Percentiles rank a stretch among this genome's conserved stretches.
These are phyloP conservation scores for Bergia sp. DNA, from an alignment of 92 coral and sea anemone genomes.

Conservation along the genomic window DNA sequence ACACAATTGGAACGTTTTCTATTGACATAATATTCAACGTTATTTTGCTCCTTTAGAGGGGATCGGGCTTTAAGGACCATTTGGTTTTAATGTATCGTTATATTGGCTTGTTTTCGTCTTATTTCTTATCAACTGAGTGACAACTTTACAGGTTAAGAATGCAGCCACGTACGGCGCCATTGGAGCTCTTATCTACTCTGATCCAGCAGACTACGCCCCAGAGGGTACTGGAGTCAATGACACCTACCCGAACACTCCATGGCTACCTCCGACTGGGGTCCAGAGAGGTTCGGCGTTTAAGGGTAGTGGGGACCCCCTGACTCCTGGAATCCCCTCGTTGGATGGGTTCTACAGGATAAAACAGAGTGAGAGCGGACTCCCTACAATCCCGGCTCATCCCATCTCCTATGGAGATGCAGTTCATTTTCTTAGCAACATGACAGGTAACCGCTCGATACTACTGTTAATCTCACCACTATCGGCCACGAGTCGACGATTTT, in stretches of 20 bases:
- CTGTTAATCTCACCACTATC: background rate
- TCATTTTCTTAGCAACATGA: conserved; percentile 66
- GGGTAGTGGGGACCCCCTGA: conserved; percentile 87
- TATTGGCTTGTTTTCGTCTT: background rate
- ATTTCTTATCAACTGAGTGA: background rate
- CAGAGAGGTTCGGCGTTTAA: conserved; percentile 86
- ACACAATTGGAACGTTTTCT: too few relatives aligned
- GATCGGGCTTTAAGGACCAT: too few relatives aligned
- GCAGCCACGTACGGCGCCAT: conserved; percentile 81
- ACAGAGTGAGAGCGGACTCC: conserved; percentile 65
- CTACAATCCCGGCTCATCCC: conserved; percentile 93
- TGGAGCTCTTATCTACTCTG: conserved; percentile 89
- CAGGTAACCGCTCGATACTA: conserved; percentile 9
- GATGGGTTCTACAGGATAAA: conserved; percentile 76
- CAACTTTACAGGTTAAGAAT: conserved; percentile 66
- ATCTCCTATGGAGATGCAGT: conserved; percentile 92
- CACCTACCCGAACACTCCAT: conserved; percentile 78
- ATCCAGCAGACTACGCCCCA: conserved; percentile 82
- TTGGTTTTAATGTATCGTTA: background rate
- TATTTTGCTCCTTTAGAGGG: too few relatives aligned
- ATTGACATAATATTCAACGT: too few relatives aligned
- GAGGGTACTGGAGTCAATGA: conserved; percentile 60
- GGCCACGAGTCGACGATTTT: background rate
- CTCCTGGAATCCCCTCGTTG: conserved; percentile 84
- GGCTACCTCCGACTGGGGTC: conserved; percentile 86